Evolutionary conservation across 2,113 vertebrate genomes (phyloP).

Genomic region (Elephas maximus): DNA sequence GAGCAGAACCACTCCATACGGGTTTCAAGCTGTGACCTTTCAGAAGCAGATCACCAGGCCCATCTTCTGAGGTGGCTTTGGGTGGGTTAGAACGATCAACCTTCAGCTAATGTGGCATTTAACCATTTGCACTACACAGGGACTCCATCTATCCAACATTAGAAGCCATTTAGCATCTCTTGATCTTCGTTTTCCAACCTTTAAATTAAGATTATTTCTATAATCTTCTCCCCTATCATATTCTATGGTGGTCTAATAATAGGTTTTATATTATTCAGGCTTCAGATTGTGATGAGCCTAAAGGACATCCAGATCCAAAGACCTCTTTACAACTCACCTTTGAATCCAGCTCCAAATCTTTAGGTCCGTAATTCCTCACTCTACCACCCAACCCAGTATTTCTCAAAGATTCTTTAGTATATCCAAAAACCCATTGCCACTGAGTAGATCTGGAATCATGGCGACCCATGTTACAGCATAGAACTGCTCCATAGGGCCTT

Average conservation of each 20-base stretch:
- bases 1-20: no score
- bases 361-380: background rate
- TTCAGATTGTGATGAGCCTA: background rate
- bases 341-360: background rate
- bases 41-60: no score
- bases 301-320: background rate
- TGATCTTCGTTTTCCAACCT: background rate
- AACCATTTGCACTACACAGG: no score
- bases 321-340: background rate
- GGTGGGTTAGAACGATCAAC: no score
- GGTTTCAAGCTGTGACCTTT: no score
- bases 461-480: no score
- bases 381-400: background rate
- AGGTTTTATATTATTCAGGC: background rate
- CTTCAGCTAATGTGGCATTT: no score
- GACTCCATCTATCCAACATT: no score
- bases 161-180: background rate
- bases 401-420: background rate
- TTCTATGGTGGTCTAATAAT: background rate
- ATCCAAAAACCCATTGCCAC: no score
- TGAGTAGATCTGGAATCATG: no score
- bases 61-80: no score
- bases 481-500: no score
- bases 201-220: conserved; percentile 5
- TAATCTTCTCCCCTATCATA: background rate